Evolutionary conservation across 1,140 invertebrate species (phyloP).

Genomic region (Helicoverpa armigera): DNA sequence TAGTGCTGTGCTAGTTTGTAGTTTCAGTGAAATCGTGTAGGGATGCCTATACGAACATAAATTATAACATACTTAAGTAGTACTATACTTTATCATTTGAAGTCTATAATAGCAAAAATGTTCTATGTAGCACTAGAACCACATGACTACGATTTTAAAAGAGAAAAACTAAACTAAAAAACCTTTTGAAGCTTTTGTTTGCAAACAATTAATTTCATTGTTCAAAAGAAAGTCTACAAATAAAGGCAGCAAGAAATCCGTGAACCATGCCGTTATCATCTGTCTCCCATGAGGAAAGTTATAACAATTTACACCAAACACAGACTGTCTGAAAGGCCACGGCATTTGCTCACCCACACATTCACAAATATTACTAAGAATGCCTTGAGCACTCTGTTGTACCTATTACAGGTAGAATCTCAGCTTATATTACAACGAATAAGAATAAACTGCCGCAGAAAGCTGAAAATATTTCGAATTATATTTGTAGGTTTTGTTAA

Average conservation of each 20-base stretch:
- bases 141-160: too few species aligned
- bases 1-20: too few species aligned
- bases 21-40: too few species aligned
- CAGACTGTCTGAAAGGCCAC: conserved; percentile 52
- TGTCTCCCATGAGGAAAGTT: conserved; percentile 45
- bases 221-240: not conserved
- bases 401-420: conserved; percentile 32
- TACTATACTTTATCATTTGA: too few species aligned
- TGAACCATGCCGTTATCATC: conserved; percentile 35
- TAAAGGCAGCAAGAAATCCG: not conserved
- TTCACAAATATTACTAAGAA: conserved; percentile 50
- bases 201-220: not conserved
- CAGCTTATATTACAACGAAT: not conserved
- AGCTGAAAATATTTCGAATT: conserved; percentile 17
- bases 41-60: too few species aligned
- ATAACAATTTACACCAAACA: conserved; percentile 51
- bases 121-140: too few species aligned
- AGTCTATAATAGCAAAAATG: too few species aligned
- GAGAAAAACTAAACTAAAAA: too few species aligned
- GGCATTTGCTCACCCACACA: conserved; percentile 56
- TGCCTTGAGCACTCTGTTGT: conserved; percentile 27
- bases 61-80: too few species aligned
- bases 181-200: too few species aligned
- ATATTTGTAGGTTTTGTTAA: not conserved
- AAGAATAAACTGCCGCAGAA: conserved; percentile 6